These are phyloP conservation scores for Bombus confusus DNA, from an alignment of 1,140 invertebrate species.

Conservation along the genomic window DNA sequence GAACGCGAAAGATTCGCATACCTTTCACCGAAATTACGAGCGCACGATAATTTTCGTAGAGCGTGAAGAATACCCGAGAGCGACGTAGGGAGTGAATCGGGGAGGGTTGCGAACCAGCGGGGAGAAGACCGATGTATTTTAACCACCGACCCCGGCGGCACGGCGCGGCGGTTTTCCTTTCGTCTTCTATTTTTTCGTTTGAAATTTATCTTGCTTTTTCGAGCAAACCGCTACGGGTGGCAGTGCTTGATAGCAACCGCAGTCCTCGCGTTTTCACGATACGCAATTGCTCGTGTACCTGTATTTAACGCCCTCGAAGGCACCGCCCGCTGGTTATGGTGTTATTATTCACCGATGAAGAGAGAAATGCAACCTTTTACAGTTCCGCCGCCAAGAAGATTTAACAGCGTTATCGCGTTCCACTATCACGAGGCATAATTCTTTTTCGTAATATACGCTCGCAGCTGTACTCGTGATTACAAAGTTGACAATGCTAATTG, in stretches of 20 bases:
- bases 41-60: slow-evolving; percentile 59
- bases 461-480: background rate
- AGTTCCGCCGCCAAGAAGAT: background rate
- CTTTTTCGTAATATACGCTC: background rate
- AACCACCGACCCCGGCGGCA: slow-evolving; percentile 33
- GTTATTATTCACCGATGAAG: slow-evolving; percentile 19
- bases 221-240: slow-evolving; percentile 27
- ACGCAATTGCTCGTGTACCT: slow-evolving; percentile 56
- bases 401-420: background rate
- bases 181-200: slow-evolving; percentile 1
- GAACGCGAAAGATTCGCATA: slow-evolving; percentile 41
- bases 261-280: slow-evolving; percentile 53
- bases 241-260: slow-evolving; percentile 56
- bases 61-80: slow-evolving; percentile 54
- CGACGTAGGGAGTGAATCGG: background rate
- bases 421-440: background rate
- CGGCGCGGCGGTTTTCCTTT: slow-evolving; percentile 8
- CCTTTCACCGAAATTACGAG: slow-evolving; percentile 42
- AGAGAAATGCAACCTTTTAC: background rate
- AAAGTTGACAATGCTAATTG: background rate
- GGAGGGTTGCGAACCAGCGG: background rate
- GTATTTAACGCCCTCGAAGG: slow-evolving; percentile 56
- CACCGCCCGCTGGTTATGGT: slow-evolving; percentile 19
- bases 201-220: slow-evolving; percentile 60
- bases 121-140: slow-evolving; percentile 59